Evolutionary conservation across 2,797 vertebrate genomes (phyloP).

Genomic region (Micromesistius poutassou): DNA sequence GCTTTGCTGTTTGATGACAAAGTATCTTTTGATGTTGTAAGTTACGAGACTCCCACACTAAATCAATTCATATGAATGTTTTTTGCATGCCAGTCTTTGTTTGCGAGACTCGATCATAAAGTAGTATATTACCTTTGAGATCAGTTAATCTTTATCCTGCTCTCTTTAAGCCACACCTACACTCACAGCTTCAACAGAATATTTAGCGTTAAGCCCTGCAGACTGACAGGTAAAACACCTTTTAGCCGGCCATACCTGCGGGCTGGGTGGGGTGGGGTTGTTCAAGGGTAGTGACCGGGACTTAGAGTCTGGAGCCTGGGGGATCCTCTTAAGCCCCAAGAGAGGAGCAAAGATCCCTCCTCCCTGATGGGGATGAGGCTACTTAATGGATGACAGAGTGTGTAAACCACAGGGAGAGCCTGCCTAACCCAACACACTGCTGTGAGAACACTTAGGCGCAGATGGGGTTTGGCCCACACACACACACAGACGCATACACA

Average conservation of each 20-base stretch:
- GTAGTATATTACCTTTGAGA: background rate
- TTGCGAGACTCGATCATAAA: no score
- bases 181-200: background rate
- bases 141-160: background rate
- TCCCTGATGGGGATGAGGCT: constrained; percentile 57
- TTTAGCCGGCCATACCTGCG: background rate
- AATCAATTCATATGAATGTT: background rate
- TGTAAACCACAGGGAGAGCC: constrained; percentile 63
- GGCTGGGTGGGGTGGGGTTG: background rate
- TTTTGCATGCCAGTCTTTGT: background rate
- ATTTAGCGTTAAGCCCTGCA: background rate
- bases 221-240: background rate
- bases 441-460: background rate
- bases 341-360: constrained; percentile 52
- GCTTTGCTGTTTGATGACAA: no score
- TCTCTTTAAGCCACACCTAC: background rate
- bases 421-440: constrained; percentile 35
- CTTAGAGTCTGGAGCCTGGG: constrained; percentile 44
- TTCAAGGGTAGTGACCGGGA: background rate
- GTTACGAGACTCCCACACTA: background rate
- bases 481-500: constrained; percentile 28
- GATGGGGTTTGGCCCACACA: constrained; percentile 8
- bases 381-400: constrained; percentile 73
- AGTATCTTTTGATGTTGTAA: background rate
- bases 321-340: constrained; percentile 66